Evolutionary conservation across 2,888 invertebrate species (phyloP).

Genomic region (Sturmia bella): DNA sequence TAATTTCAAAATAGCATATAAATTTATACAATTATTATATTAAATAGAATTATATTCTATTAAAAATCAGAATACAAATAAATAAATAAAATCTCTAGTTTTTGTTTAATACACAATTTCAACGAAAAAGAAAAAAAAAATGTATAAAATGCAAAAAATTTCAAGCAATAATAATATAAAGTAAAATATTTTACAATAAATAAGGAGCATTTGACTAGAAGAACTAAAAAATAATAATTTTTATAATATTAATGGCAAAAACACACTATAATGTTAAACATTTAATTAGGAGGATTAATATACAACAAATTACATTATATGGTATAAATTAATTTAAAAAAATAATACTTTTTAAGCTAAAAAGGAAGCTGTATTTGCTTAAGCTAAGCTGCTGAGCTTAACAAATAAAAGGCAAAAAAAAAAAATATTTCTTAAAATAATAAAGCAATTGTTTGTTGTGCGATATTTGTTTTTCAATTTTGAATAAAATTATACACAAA

Average conservation of each 20-base stretch:
- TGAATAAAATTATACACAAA: not conserved
- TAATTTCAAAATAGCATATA: constrained; percentile 33
- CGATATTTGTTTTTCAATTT: constrained; percentile 1
- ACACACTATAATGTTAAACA: constrained; percentile 41
- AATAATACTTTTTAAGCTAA: constrained; percentile 69
- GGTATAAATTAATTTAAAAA: constrained; percentile 59
- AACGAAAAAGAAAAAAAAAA: constrained; percentile 26
- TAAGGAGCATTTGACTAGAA: constrained; percentile 68
- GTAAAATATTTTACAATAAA: constrained; percentile 56
- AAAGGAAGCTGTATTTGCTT: constrained; percentile 57
- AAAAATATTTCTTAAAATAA: constrained; percentile 5
- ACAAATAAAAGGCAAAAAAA: constrained; percentile 20
- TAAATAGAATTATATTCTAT: constrained; percentile 59
- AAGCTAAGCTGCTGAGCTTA: constrained; percentile 41
- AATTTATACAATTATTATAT: constrained; percentile 43
- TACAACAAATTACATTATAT: constrained; percentile 59
- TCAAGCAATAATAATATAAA: constrained; percentile 51
- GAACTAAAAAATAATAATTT: constrained; percentile 39
- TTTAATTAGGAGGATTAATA: constrained; percentile 58
- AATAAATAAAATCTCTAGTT: constrained; percentile 52
- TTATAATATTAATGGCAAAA: constrained; percentile 61
- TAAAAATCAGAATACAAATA: constrained; percentile 21
- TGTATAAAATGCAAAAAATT: constrained; percentile 54
- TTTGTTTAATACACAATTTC: constrained; percentile 14
- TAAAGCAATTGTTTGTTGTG: not conserved